These are phyloP conservation scores for Eubasilissa regina DNA, from an alignment of 1,140 invertebrate genomes.

Conservation along the genomic window DNA sequence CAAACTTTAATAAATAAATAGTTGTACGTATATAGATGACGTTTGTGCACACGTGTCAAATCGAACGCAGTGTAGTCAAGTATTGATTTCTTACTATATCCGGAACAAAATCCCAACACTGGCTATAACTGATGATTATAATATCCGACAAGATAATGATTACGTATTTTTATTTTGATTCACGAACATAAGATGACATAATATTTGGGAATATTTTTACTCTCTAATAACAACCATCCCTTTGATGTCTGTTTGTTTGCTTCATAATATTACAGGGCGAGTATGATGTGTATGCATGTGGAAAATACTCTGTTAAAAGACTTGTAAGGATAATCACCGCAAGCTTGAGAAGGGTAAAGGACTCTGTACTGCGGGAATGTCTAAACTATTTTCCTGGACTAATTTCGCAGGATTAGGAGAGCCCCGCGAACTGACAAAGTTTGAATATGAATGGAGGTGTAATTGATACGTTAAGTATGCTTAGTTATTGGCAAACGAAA, in stretches of 20 bases:
- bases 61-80: too few species aligned
- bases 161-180: too few species aligned
- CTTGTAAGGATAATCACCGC: slow-evolving; percentile 14
- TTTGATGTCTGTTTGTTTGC: neutral
- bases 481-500: neutral
- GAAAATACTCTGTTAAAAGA: slow-evolving; percentile 12
- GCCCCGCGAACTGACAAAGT: slow-evolving; percentile 5
- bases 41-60: too few species aligned
- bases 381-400: slow-evolving; percentile 14
- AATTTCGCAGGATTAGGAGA: slow-evolving; percentile 8
- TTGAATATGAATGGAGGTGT: neutral
- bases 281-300: slow-evolving; percentile 7
- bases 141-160: too few species aligned
- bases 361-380: neutral
- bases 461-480: slow-evolving; percentile 2
- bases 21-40: too few species aligned
- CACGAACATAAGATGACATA: too few species aligned
- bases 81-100: too few species aligned
- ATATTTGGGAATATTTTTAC: too few species aligned
- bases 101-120: too few species aligned
- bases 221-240: neutral
- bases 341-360: slow-evolving; percentile 17
- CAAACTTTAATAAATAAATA: too few species aligned
- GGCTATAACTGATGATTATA: too few species aligned
- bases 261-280: neutral